Evolutionary conservation across 2,113 vertebrate species (phyloP), one percentile per base, ranked within the genome.

Genomic region (Melanocharis versteri): DNA sequence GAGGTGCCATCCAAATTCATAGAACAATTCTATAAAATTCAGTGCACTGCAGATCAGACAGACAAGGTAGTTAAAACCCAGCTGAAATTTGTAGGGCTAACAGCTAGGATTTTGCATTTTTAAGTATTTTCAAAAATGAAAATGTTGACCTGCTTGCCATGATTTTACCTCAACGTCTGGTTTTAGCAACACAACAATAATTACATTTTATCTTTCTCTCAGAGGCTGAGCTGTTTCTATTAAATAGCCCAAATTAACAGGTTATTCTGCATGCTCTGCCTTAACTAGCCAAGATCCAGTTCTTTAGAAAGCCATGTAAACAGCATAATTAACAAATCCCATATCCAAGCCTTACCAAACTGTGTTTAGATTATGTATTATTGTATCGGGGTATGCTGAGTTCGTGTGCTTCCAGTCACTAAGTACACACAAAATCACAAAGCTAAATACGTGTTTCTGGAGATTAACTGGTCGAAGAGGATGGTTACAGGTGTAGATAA

Each of bases 151-250:
- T 83, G 33, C 21, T 85, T 69, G 16, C n/a, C 10, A 14, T 19
- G 28, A 62, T 79, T 92, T 93, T 62, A 47, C 48, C 21, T 92
- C 50, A 37, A 27, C 54, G 31, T 42, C 18, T 80, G 44, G 10
- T 85, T 92, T 77, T 57, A 91, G 31, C 58, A 89, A 30, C 37
- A 53, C 12, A 40, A 10, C 1, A 5, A 6, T 61, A 91, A 85
- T 71, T 86, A 66, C 24, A 31, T 81, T 93, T 92, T 78, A 37
- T 79, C 35, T 73, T 85, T 78, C 56, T 75, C 78, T 42, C 21
- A 70, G 42, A 50, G 53, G 56, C 10, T 30, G 31, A 77, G 13
- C 65, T 75, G 81, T 78, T 94, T 64, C 60, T 75, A 53, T 81
- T 84, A 85, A 85, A 48, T 10, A 91, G 11, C 24, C n/a, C 33